Evolutionary conservation across 2,888 invertebrate genomes (phyloP), one percentile per base, ranked within the genome.

Genomic region (Morpho achilles): DNA sequence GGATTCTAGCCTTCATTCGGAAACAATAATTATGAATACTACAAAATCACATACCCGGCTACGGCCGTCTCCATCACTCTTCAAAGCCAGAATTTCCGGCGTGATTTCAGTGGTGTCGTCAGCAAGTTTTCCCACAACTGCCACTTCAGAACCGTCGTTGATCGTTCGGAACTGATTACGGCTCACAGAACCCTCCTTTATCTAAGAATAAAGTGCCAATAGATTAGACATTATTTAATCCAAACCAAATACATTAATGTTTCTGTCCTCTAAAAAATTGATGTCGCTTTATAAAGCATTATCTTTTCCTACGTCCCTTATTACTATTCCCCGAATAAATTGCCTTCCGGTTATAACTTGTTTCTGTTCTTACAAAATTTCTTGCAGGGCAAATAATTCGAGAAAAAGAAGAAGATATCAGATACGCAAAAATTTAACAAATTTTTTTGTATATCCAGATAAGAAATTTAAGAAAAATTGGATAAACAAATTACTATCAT

Each of bases 11-110:
- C 32, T 32, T 32, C 5, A 32, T 32, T 32, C 32, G 5, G 32
- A 32, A 32, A 32, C 32, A 5, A 5, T 32, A 5, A 32, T 32
- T 32, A 5, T 32, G 32, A 32, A 5, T 32, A 32, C 3, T 32
- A 32, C 32, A 32, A 5, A 32, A 32, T 67, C 5, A 32, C 32
- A 32, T 57, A 85, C 86, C 74, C 73, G 80, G 64, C 74, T 75
- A 6, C 67, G 65, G n/a, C 74, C 77, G 32, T 71, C 43, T 43
- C 43, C 43, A 43, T 43, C 43, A 43, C 43, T n/a, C 8, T 7
- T 8, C n/a, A 43, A 43, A 9, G 8, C 43, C 5, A 8, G 43
- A 43, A 43, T n/a, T 43, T n/a, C 8, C n/a, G 43, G 43, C 43
- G 43, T 43, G 43, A 43, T 8, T 43, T 43, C 43, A 7, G 3